A percentile compares a stretch with the other conserved stretches of the same genome.
phyloP scores from a whole-genome alignment of 92 coral and sea anemone genomes.

The Umimayanthus kanabou region DNA sequence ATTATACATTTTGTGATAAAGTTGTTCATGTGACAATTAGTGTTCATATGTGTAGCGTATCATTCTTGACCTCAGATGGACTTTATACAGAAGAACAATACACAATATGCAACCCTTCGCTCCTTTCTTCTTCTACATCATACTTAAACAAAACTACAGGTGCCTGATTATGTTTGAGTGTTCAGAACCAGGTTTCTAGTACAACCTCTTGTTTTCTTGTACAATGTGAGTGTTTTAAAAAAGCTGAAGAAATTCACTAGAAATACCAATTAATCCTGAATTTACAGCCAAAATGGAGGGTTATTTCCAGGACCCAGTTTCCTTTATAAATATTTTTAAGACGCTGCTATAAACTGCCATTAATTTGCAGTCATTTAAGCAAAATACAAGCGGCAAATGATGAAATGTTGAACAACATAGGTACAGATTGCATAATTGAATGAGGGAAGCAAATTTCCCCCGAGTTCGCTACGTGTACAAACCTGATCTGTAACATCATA shows the following conservation, averaged over 20 bases:
- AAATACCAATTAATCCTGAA: not conserved
- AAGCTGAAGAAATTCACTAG: not conserved
- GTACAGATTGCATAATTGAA: constrained; percentile 20
- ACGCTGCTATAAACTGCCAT: too few species aligned
- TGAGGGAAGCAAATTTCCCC: not conserved
- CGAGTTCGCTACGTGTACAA: constrained; percentile 29
- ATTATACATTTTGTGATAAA: not conserved
- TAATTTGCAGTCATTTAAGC: not conserved
- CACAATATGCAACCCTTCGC: not conserved
- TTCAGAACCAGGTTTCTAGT: not conserved
- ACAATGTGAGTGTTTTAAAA: not conserved
- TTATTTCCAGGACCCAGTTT: not conserved
- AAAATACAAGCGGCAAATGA: not conserved
- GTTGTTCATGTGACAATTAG: not conserved
- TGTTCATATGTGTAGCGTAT: not conserved
- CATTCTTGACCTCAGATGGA: not conserved
- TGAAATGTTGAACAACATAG: not conserved
- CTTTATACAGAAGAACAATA: constrained; percentile 1
- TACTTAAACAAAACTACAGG: not conserved
- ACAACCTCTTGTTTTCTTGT: not conserved
- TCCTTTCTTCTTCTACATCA: not conserved
- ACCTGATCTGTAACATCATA: constrained; percentile 99
- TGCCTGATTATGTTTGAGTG: not conserved
- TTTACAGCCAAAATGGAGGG: not conserved
- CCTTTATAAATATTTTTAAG: not conserved